Conservation (phyloP, 2,113 vertebrate species). For the Pseudonaja textilis region DNA sequence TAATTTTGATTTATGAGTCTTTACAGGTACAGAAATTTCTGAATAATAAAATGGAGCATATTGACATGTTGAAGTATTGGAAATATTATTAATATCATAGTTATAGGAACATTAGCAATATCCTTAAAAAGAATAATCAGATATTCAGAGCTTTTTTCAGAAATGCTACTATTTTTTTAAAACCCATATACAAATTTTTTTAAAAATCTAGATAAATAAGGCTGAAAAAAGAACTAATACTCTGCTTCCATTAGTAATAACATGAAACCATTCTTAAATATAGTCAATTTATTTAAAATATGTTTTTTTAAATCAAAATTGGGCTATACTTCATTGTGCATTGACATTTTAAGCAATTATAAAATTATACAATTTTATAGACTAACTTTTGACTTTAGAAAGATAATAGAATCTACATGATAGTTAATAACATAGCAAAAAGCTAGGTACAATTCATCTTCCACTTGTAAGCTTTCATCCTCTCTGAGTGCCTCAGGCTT, state of each 20-base stretch:
- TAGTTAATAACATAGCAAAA: neutral
- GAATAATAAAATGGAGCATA: neutral
- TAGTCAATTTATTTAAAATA: neutral
- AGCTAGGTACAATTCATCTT: neutral
- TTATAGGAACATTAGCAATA: neutral
- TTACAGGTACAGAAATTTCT: neutral
- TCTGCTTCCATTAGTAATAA: neutral
- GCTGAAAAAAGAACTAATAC: neutral
- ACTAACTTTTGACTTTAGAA: constrained; percentile 12
- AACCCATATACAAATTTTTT: neutral
- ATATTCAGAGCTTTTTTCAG: neutral
- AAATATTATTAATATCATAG: neutral
- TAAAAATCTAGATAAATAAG: neutral
- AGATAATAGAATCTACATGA: constrained; percentile 8
- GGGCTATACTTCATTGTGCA: constrained; percentile 11
- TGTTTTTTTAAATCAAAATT: constrained; percentile 5
- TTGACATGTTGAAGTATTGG: neutral
- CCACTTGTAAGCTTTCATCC: constrained; percentile 4
- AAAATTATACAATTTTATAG: neutral
- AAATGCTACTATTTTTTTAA: neutral
- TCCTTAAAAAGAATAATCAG: neutral
- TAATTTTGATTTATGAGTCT: neutral
- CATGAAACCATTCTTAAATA: constrained; percentile 5
- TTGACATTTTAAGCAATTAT: constrained; percentile 2
- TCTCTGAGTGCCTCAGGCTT: constrained; percentile 8